phyloP scores from a whole-genome alignment of 2,797 vertebrate species.

The Champsocephalus esox region DNA sequence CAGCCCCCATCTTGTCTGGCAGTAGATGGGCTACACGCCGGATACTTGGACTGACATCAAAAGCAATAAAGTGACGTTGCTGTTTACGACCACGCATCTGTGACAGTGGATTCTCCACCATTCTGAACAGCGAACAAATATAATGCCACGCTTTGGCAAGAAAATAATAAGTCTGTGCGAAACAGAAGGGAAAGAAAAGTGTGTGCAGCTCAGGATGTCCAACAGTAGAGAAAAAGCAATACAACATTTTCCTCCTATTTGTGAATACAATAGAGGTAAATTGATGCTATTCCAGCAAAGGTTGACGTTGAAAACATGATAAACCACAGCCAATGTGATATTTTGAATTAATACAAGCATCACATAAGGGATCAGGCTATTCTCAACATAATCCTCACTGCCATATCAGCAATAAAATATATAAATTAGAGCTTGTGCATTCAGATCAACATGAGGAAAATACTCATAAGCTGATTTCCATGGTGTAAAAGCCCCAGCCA shows the following conservation, averaged over 20 bases:
- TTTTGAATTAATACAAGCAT: slow-evolving; percentile 21
- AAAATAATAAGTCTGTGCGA: slow-evolving; percentile 17
- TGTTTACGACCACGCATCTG: slow-evolving; percentile 31
- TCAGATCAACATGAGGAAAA: slow-evolving; percentile 29
- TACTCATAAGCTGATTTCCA: slow-evolving; percentile 48
- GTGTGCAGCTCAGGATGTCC: not conserved
- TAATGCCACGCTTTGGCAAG: slow-evolving; percentile 22
- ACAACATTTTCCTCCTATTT: not conserved
- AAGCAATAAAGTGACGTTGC: slow-evolving; percentile 54
- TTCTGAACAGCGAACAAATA: slow-evolving; percentile 38
- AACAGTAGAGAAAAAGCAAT: not conserved
- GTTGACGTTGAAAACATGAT: slow-evolving; percentile 19
- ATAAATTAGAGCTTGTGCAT: slow-evolving; percentile 22
- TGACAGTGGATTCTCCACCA: slow-evolving; percentile 38
- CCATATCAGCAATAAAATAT: slow-evolving; percentile 35
- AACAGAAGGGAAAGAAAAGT: slow-evolving; percentile 7
- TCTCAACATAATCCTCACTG: slow-evolving; percentile 33
- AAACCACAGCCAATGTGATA: slow-evolving; percentile 12
- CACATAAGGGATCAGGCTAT: slow-evolving; percentile 18
- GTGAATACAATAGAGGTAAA: not conserved
- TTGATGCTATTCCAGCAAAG: slow-evolving; percentile 7
- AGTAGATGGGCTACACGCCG: not conserved
- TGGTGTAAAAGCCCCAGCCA: slow-evolving; percentile 36
- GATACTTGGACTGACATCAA: slow-evolving; percentile 21
- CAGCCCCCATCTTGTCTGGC: not conserved